A percentile compares a stretch with the other conserved stretches of the same genome.
These are phyloP conservation scores for Parapsyche elsis DNA, from an alignment of 1,140 invertebrate genomes.

Conservation along the genomic window DNA sequence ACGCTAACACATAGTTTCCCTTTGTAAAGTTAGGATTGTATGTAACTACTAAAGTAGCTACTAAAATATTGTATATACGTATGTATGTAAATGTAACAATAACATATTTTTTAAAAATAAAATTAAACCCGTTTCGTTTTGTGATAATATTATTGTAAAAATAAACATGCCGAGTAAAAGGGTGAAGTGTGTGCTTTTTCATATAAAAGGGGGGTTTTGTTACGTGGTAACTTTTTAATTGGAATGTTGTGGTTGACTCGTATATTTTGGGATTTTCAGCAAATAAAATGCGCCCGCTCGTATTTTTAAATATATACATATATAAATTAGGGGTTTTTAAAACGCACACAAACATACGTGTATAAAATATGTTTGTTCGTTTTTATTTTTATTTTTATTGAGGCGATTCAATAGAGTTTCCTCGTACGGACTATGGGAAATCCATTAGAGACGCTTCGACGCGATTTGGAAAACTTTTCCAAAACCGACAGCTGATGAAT, in stretches of 20 bases:
- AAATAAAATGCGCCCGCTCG: background rate
- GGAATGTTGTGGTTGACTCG: background rate
- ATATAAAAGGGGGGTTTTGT: background rate
- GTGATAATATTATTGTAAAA: background rate
- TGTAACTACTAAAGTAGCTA: too few species aligned
- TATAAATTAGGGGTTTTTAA: background rate
- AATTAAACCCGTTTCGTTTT: too few species aligned
- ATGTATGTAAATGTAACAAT: too few species aligned
- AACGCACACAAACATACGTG: background rate
- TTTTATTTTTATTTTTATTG: background rate
- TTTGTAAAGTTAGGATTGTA: too few species aligned
- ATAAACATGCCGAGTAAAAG: background rate
- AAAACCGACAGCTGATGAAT: constrained; percentile 52
- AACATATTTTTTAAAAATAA: too few species aligned
- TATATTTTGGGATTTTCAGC: background rate
- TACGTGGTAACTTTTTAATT: background rate
- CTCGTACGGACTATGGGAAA: background rate
- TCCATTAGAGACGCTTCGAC: constrained; percentile 25
- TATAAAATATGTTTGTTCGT: background rate
- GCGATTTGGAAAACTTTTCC: constrained; percentile 12
- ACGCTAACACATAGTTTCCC: too few species aligned
- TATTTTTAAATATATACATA: background rate
- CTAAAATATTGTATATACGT: too few species aligned
- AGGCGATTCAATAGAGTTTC: background rate
- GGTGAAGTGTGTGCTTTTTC: background rate